Base-by-base conservation (phyloP, 2,113 vertebrate genomes). In the Ancistrus triradiatus region DNA sequence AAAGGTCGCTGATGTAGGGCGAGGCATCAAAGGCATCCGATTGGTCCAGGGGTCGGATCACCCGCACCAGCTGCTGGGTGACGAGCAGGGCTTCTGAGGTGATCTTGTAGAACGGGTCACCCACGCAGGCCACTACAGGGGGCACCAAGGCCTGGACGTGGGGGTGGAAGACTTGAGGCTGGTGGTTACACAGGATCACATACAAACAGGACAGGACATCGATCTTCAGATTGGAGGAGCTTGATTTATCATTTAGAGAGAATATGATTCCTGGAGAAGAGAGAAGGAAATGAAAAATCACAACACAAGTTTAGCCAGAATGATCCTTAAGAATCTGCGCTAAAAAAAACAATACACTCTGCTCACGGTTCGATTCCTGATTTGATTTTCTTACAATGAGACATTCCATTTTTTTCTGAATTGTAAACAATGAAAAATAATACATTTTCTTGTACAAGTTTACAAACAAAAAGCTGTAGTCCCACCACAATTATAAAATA, bases 101-200 rank as follows among this genome's bases (percentile, higher is more conserved):
- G 81, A 98, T 98, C 86, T 98, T 98, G 81, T 98, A 98, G 81
- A 98, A 98, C 10, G 94, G 94, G 80, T 98, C 96, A 76, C 96
- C 94, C 60, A 98, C 95, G 62, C 94, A 98, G 63, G 94, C 92
- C 74, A 98, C 96, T 71, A 98, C 94, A 5, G 96, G 94, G 60
- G 93, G 92, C 68, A 97, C 94, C 69, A 98, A 85, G 10, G 92
- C 93, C 60, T 95, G 93, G 66, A 98, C 92, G 1, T 98, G 96
- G 74, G 92, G 90, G 78, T 98, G 95, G 89, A 98, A 98, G 81
- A 95, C 94, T 52, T 95, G 93, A 59, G 96, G 94, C 59, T 93
- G 90, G 77, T 98, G 96, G 70, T 93, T 95, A 79, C 95, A 96
- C 77, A 98, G 93, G 73, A 98, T 90, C 72, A 98, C 94, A 55